These are phyloP conservation scores for Microtus pennsylvanicus DNA, from an alignment of 2,113 vertebrate genomes.

Conservation along the genomic window DNA sequence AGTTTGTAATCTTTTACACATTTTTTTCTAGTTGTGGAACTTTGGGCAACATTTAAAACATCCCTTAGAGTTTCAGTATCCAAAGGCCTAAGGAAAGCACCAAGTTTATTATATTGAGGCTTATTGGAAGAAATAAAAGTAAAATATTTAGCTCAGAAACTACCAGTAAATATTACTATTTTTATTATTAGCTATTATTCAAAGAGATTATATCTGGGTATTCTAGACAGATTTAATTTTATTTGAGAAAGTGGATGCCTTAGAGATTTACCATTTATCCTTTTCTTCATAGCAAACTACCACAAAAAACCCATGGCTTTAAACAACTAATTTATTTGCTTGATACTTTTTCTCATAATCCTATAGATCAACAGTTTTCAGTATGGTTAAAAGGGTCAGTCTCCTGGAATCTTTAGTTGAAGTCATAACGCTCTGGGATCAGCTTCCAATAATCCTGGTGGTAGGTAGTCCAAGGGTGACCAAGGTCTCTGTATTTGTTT, in stretches of 20 bases:
- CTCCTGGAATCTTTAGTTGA: not conserved
- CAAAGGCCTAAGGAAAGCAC: not conserved
- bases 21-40: not conserved
- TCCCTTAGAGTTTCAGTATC: not conserved
- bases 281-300: not conserved
- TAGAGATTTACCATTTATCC: not conserved
- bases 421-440: fast-evolving
- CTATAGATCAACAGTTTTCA: not conserved
- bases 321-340: not conserved
- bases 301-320: not conserved
- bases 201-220: not conserved
- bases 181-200: conserved; percentile 61
- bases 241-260: conserved; percentile 55
- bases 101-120: conserved; percentile 15
- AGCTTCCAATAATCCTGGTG: not conserved
- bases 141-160: conserved; percentile 18
- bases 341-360: not conserved
- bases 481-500: not conserved
- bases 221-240: conserved; percentile 51
- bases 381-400: not conserved
- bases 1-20: not conserved
- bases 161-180: conserved; percentile 56
- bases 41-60: conserved; percentile 17
- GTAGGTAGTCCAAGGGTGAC: fast-evolving
- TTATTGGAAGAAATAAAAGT: conserved; percentile 51